Percentiles rank a stretch among this genome's conserved stretches.
Evolutionary conservation across 2,797 vertebrate species (phyloP).

Genomic region (Myioborus miniatus): DNA sequence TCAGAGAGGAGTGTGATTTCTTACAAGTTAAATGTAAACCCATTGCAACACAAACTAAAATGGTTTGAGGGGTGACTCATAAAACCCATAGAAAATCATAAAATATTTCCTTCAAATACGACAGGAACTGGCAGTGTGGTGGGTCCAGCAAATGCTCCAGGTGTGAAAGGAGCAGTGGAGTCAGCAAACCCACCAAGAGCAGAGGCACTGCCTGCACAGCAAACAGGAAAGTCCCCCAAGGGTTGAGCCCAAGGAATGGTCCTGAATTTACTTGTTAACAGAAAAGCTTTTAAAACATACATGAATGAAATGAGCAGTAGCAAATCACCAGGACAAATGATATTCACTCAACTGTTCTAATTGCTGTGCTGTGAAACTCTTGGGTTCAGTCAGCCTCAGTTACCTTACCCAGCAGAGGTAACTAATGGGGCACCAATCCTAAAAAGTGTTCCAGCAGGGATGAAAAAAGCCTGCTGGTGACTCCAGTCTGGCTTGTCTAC

Average conservation of each 20-base stretch:
- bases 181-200: background rate
- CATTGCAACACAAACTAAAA: background rate
- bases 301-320: background rate
- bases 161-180: background rate
- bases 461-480: background rate
- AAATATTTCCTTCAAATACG: background rate
- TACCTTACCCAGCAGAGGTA: background rate
- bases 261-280: background rate
- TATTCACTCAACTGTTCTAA: background rate
- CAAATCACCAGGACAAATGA: background rate
- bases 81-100: background rate
- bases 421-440: background rate
- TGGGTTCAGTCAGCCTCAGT: background rate
- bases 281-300: background rate
- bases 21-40: background rate
- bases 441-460: background rate
- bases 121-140: background rate
- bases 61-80: background rate
- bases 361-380: background rate
- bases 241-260: background rate
- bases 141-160: background rate
- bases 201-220: background rate
- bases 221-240: background rate
- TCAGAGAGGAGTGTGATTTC: background rate
- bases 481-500: background rate